Conservation (phyloP, 2,797 vertebrate species). For the Leptodactylus fallax region DNA sequence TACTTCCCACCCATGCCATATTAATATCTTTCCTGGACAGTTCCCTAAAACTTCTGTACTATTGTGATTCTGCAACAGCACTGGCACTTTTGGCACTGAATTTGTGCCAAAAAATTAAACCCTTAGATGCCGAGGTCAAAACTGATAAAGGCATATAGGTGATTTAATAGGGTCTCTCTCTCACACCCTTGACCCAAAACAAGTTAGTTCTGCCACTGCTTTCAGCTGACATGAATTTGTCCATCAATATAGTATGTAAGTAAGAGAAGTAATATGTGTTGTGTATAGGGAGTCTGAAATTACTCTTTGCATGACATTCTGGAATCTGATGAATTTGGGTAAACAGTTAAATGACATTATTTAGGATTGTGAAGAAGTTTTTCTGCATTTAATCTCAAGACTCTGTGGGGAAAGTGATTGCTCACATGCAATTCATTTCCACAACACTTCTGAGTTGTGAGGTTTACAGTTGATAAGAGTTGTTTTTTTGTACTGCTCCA, state of each 20-base stretch:
- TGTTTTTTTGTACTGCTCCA: slow-evolving; percentile 42
- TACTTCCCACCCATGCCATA: too few relatives aligned
- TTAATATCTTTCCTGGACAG: too few relatives aligned
- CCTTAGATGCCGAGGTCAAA: too few relatives aligned
- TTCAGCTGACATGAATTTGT: neutral
- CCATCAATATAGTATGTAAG: neutral
- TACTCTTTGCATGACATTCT: slow-evolving; percentile 4
- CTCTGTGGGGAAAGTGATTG: slow-evolving; percentile 26
- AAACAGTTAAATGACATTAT: slow-evolving; percentile 30
- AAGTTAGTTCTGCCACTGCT: neutral
- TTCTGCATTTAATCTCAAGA: slow-evolving; percentile 32
- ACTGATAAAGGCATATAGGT: too few relatives aligned
- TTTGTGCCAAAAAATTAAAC: too few relatives aligned
- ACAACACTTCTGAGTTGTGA: slow-evolving; percentile 38
- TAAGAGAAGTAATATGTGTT: too few relatives aligned
- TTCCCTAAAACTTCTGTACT: too few relatives aligned
- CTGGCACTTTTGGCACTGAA: too few relatives aligned
- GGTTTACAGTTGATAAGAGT: slow-evolving; percentile 38
- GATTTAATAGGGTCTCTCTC: too few relatives aligned
- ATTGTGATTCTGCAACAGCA: too few relatives aligned
- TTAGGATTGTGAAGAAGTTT: neutral
- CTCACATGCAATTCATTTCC: slow-evolving; percentile 18
- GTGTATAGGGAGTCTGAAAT: neutral
- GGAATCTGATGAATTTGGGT: neutral
- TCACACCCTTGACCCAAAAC: too few relatives aligned